phyloP scores from a whole-genome alignment of 2,113 vertebrate species.

The Pseudorhombus dupliciocellatus region DNA sequence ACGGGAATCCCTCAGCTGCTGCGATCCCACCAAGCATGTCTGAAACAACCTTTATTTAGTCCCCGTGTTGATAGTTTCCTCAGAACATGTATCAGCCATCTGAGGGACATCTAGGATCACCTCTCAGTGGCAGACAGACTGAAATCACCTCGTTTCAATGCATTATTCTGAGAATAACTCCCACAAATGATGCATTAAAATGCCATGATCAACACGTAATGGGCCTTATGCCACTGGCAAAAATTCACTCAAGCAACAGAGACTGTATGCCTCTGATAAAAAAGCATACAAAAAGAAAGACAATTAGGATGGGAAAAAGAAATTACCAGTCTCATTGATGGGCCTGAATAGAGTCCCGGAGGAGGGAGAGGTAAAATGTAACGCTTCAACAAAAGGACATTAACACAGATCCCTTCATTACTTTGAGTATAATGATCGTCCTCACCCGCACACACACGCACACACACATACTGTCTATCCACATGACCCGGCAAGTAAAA shows the following conservation, averaged over 20 bases:
- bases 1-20: conserved; percentile 26
- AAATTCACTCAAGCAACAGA: conserved; percentile 41
- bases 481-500: conserved; percentile 31
- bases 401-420: conserved; percentile 66
- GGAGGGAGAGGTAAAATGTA: conserved; percentile 61
- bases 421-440: conserved; percentile 54
- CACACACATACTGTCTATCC: conserved; percentile 7
- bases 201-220: conserved; percentile 49
- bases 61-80: conserved; percentile 24
- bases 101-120: conserved; percentile 43
- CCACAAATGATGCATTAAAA: conserved; percentile 66
- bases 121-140: conserved; percentile 28
- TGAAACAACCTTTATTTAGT: conserved; percentile 41
- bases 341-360: conserved; percentile 56
- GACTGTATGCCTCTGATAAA: conserved; percentile 63
- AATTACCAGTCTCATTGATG: conserved; percentile 63
- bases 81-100: conserved; percentile 46
- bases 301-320: conserved; percentile 62
- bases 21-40: conserved; percentile 35
- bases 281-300: conserved; percentile 66
- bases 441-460: neutral
- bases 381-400: conserved; percentile 61
- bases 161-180: conserved; percentile 49
- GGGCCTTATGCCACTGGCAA: conserved; percentile 49
- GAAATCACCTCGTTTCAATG: conserved; percentile 37